Evolutionary conservation across 2,113 vertebrate genomes (phyloP), one percentile per base, ranked within the genome.

Genomic region (Archocentrus centrarchus): DNA sequence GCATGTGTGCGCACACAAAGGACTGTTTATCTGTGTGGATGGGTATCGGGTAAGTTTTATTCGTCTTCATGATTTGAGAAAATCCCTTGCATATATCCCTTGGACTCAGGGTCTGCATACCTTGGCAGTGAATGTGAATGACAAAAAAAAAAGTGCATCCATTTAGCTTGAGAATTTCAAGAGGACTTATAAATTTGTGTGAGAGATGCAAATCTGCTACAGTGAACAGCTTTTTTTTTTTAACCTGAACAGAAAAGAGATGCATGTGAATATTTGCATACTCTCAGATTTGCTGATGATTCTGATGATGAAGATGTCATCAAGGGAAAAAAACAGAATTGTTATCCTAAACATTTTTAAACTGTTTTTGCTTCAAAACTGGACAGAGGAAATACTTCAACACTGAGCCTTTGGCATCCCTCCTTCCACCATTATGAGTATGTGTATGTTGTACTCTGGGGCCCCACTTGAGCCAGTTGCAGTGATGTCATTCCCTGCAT

Each of bases 401-500:
- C 27, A 9, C 60, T 27, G 59, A 86, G 55, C 62, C 57, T 63
- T 78, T 68, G 64, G 70, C 73, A 61, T 88, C 58, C 60, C 79
- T 85, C 82, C 84, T 87, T 87, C 81, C 77, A 85, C 59, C 53
- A 73, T 64, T 59, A 30, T 64, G 11, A 57, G 64, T n/a, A 35
- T 86, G 61, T 88, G 78, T 70, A 81, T 81, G 85, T 80, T 77
- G 77, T 76, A 70, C 80, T 80, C 76, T 75, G 87, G 86, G 89
- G 88, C 89, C 88, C 86, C 75, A 30, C 62, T 76, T 30, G 75
- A 87, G 82, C 77, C 73, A 60, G 59, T 77, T 50, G 73, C 78
- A 76, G 83, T 89, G 91, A 91, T 62, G 62, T 92, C 91, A 92
- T 86, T 75, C 57, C 68, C 59, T 58, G 62, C 75, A 81, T 79